Conservation (phyloP, 2,888 invertebrate species). For the Clanis bilineata region DNA sequence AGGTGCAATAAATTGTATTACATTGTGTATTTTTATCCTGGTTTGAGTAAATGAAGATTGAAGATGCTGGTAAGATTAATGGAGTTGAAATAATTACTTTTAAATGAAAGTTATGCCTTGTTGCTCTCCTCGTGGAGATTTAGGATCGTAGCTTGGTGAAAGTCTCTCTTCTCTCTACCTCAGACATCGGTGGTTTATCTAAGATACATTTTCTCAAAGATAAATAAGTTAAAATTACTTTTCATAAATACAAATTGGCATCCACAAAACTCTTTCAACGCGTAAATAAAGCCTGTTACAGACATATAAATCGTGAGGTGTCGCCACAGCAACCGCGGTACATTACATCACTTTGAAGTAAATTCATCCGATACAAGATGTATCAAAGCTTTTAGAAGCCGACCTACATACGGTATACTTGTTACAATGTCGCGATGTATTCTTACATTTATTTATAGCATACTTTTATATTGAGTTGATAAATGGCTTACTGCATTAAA, state of each 20-base stretch:
- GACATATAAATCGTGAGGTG: neutral
- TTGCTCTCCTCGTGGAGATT: too few relatives aligned
- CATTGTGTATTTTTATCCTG: neutral
- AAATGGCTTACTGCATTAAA: neutral
- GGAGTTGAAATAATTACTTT: too few relatives aligned
- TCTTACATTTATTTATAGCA: neutral
- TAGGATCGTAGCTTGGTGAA: too few relatives aligned
- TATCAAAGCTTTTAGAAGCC: neutral
- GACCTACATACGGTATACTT: neutral
- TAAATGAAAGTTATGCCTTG: too few relatives aligned
- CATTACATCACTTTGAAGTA: constrained; percentile 8
- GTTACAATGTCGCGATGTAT: neutral
- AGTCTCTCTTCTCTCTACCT: too few relatives aligned
- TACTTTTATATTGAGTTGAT: neutral
- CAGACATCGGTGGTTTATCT: too few relatives aligned
- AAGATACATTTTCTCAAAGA: too few relatives aligned
- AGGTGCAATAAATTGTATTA: neutral
- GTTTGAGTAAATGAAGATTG: neutral
- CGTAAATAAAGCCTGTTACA: neutral
- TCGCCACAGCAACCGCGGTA: neutral
- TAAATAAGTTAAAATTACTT: too few relatives aligned
- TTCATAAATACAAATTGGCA: neutral
- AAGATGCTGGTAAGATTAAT: too few relatives aligned
- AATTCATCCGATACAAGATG: neutral
- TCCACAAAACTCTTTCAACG: neutral